These are phyloP conservation scores for Trichopoda pennipes DNA, from an alignment of 2,888 invertebrate genomes.

Conservation along the genomic window DNA sequence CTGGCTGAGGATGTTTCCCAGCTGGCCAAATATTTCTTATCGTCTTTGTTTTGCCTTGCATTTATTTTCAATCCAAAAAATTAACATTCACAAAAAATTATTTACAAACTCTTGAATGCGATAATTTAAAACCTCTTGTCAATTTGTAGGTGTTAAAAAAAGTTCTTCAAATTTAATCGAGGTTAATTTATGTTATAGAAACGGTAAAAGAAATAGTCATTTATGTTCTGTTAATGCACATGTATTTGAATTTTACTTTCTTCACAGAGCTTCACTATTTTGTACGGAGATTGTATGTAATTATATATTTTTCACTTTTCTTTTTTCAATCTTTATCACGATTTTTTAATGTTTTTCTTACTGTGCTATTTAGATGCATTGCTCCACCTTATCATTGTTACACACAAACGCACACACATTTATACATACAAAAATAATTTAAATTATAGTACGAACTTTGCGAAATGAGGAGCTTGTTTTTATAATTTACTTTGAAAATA, in stretches of 20 bases:
- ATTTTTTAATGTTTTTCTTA: constrained; percentile 18
- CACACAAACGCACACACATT: constrained; percentile 3
- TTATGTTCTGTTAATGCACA: too few relatives aligned
- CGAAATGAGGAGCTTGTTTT: constrained; percentile 40
- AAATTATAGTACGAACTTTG: background rate
- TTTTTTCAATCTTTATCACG: constrained; percentile 22
- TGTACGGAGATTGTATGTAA: constrained; percentile 42
- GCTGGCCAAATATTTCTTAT: too few relatives aligned
- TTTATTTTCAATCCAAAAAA: too few relatives aligned
- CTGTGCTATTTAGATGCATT: constrained; percentile 50
- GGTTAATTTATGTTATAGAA: too few relatives aligned
- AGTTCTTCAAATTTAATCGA: too few relatives aligned
- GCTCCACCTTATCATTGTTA: constrained; percentile 38
- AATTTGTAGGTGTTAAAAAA: too few relatives aligned
- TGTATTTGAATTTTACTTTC: constrained; percentile 45
- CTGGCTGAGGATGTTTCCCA: too few relatives aligned
- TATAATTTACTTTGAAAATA: constrained; percentile 24
- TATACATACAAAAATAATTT: constrained; percentile 1
- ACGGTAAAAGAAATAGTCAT: too few relatives aligned
- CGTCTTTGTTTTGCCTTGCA: too few relatives aligned
- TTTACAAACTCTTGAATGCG: too few relatives aligned
- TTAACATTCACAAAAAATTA: too few relatives aligned
- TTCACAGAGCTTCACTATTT: constrained; percentile 40
- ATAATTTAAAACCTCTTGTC: too few relatives aligned
- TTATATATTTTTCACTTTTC: constrained; percentile 15